These are phyloP conservation scores for Pachypeltis micranthus DNA, from an alignment of 1,140 invertebrate species.

Conservation along the genomic window DNA sequence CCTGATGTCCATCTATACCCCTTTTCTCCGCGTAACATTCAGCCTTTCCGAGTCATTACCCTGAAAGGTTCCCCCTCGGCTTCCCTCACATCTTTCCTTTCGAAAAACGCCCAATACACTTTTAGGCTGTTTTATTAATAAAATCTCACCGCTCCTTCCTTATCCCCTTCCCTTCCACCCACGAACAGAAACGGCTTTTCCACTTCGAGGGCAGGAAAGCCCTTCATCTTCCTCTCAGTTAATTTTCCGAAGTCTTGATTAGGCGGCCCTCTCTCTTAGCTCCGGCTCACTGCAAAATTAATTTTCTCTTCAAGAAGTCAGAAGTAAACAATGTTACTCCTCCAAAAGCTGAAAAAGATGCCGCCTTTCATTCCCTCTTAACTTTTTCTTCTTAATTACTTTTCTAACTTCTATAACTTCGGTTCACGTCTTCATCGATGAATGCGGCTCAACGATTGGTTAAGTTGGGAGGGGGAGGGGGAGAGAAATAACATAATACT, in stretches of 20 bases:
- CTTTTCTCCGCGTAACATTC: not conserved
- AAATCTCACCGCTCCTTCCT: not conserved
- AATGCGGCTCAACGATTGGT: too few relatives aligned
- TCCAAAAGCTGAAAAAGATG: not conserved
- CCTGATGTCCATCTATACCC: not conserved
- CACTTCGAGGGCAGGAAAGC: not conserved
- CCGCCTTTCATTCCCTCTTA: not conserved
- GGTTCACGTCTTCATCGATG: too few relatives aligned
- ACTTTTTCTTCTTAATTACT: too few relatives aligned
- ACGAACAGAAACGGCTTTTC: not conserved
- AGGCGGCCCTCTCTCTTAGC: not conserved
- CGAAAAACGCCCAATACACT: constrained; percentile 7
- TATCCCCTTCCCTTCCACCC: not conserved
- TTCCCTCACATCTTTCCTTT: too few relatives aligned
- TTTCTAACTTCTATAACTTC: too few relatives aligned
- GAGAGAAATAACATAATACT: too few relatives aligned
- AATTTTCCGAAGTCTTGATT: not conserved
- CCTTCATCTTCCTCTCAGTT: not conserved
- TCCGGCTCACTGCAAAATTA: not conserved
- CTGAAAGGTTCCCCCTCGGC: constrained; percentile 8
- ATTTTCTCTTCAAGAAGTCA: not conserved
- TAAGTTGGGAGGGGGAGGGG: too few relatives aligned
- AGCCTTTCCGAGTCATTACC: constrained; percentile 10
- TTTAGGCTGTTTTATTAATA: constrained; percentile 16
- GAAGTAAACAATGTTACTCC: not conserved